Evolutionary conservation across 2,113 vertebrate species (phyloP).

Genomic region (Ictalurus punctatus): DNA sequence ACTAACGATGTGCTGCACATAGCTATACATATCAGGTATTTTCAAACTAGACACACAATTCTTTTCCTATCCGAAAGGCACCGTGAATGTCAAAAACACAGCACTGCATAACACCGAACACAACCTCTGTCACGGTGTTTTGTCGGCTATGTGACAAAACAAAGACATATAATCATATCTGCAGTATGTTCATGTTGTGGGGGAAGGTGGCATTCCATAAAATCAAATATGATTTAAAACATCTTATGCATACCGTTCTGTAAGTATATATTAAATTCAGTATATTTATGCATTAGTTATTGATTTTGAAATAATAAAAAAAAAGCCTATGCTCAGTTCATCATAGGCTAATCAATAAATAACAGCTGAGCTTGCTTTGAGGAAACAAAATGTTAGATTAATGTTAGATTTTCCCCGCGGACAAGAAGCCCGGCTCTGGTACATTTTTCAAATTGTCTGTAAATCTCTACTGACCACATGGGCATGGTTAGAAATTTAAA

Average conservation of each 20-base stretch:
- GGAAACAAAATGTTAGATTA: not conserved
- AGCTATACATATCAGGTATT: not conserved
- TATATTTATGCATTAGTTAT: not conserved
- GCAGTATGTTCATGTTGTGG: not conserved
- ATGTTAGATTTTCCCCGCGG: not conserved
- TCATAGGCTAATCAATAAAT: not conserved
- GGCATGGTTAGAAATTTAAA: slow-evolving; percentile 42
- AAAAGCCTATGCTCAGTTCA: not conserved
- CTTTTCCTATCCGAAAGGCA: slow-evolving; percentile 14
- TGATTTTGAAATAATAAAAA: not conserved
- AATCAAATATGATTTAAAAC: not conserved
- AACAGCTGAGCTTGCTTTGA: slow-evolving; percentile 39
- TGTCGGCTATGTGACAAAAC: not conserved
- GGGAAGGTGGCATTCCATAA: not conserved
- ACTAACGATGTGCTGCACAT: not conserved
- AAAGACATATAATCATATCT: not conserved
- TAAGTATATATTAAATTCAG: not conserved
- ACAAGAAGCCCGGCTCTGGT: not conserved
- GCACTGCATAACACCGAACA: slow-evolving; percentile 4
- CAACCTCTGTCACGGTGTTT: slow-evolving; percentile 15
- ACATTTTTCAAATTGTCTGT: not conserved
- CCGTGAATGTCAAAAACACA: slow-evolving; percentile 14
- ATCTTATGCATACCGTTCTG: not conserved
- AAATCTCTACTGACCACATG: slow-evolving; percentile 37
- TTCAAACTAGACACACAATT: not conserved